Percentiles rank a stretch among this genome's conserved stretches.
Conservation (phyloP, 2,113 vertebrate genomes). For the Equus quagga region DNA sequence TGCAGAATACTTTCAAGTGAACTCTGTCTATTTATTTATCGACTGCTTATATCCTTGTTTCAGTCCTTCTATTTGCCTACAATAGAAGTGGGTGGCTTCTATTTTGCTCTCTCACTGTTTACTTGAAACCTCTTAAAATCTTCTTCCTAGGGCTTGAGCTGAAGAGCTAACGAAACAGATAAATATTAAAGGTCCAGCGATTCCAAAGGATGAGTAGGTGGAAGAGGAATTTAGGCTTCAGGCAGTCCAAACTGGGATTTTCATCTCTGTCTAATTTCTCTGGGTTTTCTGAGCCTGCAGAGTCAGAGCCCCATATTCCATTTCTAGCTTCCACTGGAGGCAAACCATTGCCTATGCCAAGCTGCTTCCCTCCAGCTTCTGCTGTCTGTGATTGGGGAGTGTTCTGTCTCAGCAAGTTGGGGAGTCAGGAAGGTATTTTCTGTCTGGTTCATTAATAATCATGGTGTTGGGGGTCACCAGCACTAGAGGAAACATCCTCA, state of each 20-base stretch:
- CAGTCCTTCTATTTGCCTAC: not conserved
- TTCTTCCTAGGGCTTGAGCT: not conserved
- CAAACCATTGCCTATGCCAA: not conserved
- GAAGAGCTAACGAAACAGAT: not conserved
- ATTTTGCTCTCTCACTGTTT: not conserved
- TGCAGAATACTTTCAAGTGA: constrained; percentile 5
- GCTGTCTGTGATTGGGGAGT: too few species aligned
- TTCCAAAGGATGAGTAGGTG: not conserved
- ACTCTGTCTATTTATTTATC: not conserved
- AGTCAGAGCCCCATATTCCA: not conserved
- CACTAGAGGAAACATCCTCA: not conserved
- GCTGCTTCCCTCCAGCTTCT: not conserved
- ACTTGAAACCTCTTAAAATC: not conserved
- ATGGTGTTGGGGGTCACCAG: not conserved
- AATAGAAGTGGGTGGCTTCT: not conserved
- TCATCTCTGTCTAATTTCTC: not conserved
- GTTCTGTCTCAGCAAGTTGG: not conserved
- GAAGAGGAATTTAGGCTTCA: not conserved
- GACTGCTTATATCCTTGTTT: not conserved
- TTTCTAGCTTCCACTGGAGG: not conserved
- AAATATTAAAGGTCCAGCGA: not conserved
- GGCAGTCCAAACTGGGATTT: not conserved
- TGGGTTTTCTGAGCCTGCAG: not conserved
- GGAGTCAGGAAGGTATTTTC: not conserved
- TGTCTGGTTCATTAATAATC: not conserved